These are phyloP conservation scores for Meiosimyza decipiens DNA, from an alignment of 2,888 invertebrate species.

Conservation along the genomic window DNA sequence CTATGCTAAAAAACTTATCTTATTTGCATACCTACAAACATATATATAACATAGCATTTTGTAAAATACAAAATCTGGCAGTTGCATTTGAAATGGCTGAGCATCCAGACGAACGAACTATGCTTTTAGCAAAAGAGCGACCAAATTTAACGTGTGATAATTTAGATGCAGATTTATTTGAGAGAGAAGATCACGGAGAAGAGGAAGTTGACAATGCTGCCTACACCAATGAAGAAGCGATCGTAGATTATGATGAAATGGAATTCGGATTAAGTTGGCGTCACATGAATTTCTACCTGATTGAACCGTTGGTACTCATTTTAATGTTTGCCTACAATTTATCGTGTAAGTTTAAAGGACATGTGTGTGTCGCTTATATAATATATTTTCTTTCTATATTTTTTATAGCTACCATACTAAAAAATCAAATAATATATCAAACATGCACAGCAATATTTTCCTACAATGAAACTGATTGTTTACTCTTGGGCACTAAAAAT, in stretches of 20 bases:
- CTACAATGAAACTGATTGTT: conserved; percentile 72
- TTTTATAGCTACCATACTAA: conserved; percentile 67
- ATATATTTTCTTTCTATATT: neutral
- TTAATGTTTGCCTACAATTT: conserved; percentile 61
- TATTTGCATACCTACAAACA: too few relatives aligned
- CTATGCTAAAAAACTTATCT: too few relatives aligned
- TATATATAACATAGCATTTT: too few relatives aligned
- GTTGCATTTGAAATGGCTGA: conserved; percentile 30
- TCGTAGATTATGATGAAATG: conserved; percentile 18
- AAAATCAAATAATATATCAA: conserved; percentile 76
- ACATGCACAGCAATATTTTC: conserved; percentile 73
- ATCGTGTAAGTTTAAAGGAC: conserved; percentile 52
- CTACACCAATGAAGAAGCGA: neutral
- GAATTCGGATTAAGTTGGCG: conserved; percentile 34
- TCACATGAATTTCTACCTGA: conserved; percentile 45
- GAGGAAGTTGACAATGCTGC: neutral
- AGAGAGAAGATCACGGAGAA: neutral
- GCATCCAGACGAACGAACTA: conserved; percentile 41
- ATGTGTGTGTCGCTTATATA: too few relatives aligned
- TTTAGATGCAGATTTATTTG: neutral
- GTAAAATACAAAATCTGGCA: neutral
- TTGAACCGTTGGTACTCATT: conserved; percentile 59
- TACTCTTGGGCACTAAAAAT: conserved; percentile 62
- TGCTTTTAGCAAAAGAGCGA: conserved; percentile 39
- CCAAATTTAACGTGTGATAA: conserved; percentile 4